Conservation (phyloP, 1,140 invertebrate species). For the Coelopa frigida region DNA sequence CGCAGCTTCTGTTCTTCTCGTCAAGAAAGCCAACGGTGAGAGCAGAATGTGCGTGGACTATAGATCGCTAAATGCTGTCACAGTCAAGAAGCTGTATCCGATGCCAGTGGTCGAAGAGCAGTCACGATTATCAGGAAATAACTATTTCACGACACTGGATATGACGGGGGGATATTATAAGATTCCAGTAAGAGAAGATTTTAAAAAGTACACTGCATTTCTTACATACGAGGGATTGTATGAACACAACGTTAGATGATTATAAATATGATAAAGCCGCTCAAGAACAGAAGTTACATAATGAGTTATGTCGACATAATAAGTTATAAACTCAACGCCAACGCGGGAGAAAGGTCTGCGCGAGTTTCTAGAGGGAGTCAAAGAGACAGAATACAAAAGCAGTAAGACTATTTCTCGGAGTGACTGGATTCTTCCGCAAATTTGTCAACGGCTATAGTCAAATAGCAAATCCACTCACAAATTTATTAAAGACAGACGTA, state of each 20-base stretch:
- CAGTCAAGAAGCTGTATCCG: not conserved
- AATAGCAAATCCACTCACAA: conserved; percentile 5
- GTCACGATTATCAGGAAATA: not conserved
- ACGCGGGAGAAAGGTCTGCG: not conserved
- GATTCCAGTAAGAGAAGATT: conserved; percentile 2
- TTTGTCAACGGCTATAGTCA: conserved; percentile 1
- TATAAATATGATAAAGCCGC: not conserved
- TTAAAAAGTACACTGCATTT: conserved; percentile 16
- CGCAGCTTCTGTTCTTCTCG: not conserved
- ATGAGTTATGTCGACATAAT: not conserved
- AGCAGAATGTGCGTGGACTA: not conserved
- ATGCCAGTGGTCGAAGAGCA: not conserved
- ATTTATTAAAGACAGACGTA: not conserved
- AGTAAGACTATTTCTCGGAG: conserved; percentile 24
- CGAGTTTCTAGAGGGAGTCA: not conserved
- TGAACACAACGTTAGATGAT: conserved; percentile 42
- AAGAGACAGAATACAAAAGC: conserved; percentile 14
- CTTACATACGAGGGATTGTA: conserved; percentile 18
- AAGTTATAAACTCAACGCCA: not conserved
- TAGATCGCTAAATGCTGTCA: not conserved
- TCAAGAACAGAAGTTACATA: not conserved
- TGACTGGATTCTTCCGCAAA: conserved; percentile 16
- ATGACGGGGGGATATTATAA: not conserved
- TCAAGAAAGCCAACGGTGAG: not conserved
- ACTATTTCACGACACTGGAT: not conserved